Base-by-base conservation (phyloP, 2,113 vertebrate genomes). In the Neogobius melanostomus region DNA sequence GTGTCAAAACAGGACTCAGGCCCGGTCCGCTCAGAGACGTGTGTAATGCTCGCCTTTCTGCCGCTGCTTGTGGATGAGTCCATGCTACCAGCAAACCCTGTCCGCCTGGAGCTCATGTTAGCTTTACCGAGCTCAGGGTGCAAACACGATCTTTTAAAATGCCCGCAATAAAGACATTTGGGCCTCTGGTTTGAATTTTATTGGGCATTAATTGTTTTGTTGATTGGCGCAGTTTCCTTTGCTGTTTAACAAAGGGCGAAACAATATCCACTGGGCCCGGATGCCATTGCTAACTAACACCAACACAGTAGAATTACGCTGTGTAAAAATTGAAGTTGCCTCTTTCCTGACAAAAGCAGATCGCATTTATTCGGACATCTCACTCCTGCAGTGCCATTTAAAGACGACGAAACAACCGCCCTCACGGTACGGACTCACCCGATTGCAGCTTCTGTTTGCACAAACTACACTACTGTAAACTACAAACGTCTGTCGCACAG, bases 41-140 rank as follows among this genome's bases (percentile, higher is more conserved):
- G 91, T 43, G 85, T 87, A 14, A 87, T 82, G 59, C 68, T 91
- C 21, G 89, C 86, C 61, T 93, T 93, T 8, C 93, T 91, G 59
- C 86, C 54, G 65, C 73, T 56, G 42, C 78, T 75, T 12, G 85
- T 66, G 0, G 83, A 83, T 6, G 88, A 59, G 12, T 87, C 87
- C 90, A 89, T 81, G 74, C 71, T 80, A 3, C 68, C 87, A 15
- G 84, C 71, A 71, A 86, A 91, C 49, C 85, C 84, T 28, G 77
- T 62, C 75, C 90, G 76, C 75, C 89, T 81, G 61, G 87, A 81
- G 75, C 82, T 85, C 90, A 91, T 91, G 15, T 48, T 56, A 70
- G 66, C 69, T 66, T 73, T 47, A 66, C 36, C 64, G 69, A 73
- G 73, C 69, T 21, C 45, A n/a, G 56, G 8, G 43, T 16, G 70